These are phyloP conservation scores for Leucoraja erinaceus DNA, from an alignment of 2,113 vertebrate species.

Conservation along the genomic window DNA sequence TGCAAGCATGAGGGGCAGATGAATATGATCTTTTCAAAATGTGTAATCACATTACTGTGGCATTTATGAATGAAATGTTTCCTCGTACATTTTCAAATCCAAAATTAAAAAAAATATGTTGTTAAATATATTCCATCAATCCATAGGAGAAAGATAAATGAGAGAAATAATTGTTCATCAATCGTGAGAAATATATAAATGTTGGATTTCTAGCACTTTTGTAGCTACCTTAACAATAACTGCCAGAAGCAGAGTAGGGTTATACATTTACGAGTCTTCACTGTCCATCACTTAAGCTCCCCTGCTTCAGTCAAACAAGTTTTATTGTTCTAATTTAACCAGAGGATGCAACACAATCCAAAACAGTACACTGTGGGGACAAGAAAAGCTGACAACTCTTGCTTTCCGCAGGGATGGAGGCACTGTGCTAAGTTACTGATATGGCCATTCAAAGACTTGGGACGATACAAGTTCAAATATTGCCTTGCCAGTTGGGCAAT, in stretches of 20 bases:
- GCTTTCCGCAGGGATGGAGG: not conserved
- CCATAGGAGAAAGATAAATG: not conserved
- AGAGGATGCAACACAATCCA: not conserved
- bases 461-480: too few relatives aligned
- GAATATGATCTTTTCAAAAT: not conserved
- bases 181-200: not conserved
- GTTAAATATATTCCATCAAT: not conserved
- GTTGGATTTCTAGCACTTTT: not conserved
- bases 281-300: not conserved
- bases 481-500: too few relatives aligned
- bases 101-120: not conserved
- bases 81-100: not conserved
- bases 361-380: not conserved
- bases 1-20: not conserved
- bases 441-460: too few relatives aligned
- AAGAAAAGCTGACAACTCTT: not conserved
- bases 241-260: too few relatives aligned
- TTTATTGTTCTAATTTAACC: not conserved
- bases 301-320: not conserved
- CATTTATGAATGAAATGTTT: slow-evolving; percentile 38
- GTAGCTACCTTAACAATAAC: not conserved
- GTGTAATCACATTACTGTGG: not conserved
- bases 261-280: not conserved
- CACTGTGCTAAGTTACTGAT: too few relatives aligned
- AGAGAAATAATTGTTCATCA: not conserved